Evolutionary conservation across 1,140 invertebrate species (phyloP).

Genomic region (Pissodes strobi): DNA sequence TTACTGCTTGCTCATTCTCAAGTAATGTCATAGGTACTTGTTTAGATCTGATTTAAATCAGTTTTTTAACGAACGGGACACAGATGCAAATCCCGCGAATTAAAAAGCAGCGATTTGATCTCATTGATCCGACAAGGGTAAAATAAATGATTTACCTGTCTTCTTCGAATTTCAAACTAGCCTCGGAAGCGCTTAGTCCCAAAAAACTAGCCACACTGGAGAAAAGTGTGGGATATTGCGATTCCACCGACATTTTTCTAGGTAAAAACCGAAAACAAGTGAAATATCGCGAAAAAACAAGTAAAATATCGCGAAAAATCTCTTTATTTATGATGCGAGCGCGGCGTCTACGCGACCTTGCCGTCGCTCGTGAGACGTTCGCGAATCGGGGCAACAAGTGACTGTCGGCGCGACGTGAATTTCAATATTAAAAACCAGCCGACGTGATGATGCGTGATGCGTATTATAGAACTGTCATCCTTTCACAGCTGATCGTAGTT

Average conservation of each 20-base stretch:
- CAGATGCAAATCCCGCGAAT: too few species aligned
- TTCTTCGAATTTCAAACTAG: conserved; percentile 28
- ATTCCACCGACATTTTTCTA: conserved; percentile 27
- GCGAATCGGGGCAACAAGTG: conserved; percentile 27
- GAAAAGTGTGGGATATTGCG: conserved; percentile 31
- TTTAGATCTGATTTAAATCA: not conserved
- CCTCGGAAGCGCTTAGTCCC: conserved; percentile 33
- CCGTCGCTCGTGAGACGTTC: conserved; percentile 3
- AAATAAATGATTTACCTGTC: conserved; percentile 40
- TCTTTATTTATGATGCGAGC: too few species aligned
- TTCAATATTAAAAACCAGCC: not conserved
- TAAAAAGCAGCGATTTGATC: too few species aligned
- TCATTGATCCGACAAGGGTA: not conserved
- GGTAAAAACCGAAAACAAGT: too few species aligned
- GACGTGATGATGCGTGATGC: not conserved
- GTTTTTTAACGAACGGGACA: not conserved
- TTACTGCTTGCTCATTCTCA: too few species aligned
- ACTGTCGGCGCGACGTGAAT: conserved; percentile 6
- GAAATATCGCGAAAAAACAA: not conserved
- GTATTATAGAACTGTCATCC: too few species aligned
- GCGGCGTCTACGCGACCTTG: not conserved
- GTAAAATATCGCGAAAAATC: not conserved
- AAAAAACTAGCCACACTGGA: conserved; percentile 42
- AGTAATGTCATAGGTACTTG: not conserved
- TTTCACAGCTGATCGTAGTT: too few species aligned